Percentiles rank a stretch among this genome's conserved stretches.
Evolutionary conservation across 2,888 invertebrate genomes (phyloP).

Genomic region (Andrena haemorrhoa): DNA sequence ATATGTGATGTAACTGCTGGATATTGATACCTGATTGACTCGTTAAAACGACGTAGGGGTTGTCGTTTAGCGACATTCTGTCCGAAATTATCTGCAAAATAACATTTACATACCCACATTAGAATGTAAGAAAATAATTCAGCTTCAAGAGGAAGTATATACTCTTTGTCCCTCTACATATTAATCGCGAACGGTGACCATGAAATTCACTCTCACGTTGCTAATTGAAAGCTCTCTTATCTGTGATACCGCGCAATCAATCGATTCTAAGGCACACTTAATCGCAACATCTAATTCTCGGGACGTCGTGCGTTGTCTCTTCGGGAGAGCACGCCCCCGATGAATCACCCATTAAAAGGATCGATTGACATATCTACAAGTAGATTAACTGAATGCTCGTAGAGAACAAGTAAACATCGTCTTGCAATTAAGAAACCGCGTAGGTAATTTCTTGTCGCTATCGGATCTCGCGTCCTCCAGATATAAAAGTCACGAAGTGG

Average conservation of each 20-base stretch:
- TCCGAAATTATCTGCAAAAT: background rate
- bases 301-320: background rate
- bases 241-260: background rate
- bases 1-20: background rate
- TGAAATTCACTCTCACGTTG: background rate
- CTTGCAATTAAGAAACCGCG: background rate
- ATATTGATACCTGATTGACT: background rate
- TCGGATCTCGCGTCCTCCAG: background rate
- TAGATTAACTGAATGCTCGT: background rate
- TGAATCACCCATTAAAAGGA: constrained; percentile 25
- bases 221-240: constrained; percentile 25
- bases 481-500: background rate
- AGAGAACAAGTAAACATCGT: background rate
- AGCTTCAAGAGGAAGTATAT: background rate
- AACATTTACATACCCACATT: background rate
- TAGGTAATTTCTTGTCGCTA: background rate
- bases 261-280: background rate
- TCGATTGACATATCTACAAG: constrained; percentile 15
- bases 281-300: constrained; percentile 18
- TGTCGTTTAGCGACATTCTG: background rate
- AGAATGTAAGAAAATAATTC: background rate
- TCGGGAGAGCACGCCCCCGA: background rate
- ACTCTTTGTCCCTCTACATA: background rate
- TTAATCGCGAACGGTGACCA: background rate
- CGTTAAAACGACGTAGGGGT: background rate